These are phyloP conservation scores for Pelobates fuscus DNA, from an alignment of 2,113 vertebrate genomes.

Conservation along the genomic window DNA sequence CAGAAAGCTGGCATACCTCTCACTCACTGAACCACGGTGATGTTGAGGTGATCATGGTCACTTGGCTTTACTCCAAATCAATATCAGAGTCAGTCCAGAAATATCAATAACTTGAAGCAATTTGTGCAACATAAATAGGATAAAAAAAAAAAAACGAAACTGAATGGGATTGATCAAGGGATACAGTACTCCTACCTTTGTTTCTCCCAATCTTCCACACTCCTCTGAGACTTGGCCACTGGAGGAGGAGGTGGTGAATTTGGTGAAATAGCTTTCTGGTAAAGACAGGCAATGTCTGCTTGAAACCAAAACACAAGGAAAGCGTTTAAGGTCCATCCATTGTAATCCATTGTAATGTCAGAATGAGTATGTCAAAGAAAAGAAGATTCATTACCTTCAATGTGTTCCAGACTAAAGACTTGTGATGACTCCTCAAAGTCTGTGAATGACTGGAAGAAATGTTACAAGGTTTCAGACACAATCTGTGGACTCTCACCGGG, in stretches of 20 bases:
- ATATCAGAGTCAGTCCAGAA: no score
- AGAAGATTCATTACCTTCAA: background rate
- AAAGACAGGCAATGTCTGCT: conserved; percentile 61
- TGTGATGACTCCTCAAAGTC: background rate
- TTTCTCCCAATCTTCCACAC: conserved; percentile 45
- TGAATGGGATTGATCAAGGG: no score
- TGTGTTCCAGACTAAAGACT: background rate
- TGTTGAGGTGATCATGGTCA: no score
- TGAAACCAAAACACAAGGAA: conserved; percentile 50
- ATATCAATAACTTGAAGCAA: no score
- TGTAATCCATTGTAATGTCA: background rate
- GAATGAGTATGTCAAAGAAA: background rate
- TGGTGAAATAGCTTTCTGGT: conserved; percentile 58
- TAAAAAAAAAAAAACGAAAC: no score
- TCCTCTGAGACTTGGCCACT: background rate
- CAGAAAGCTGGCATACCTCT: no score
- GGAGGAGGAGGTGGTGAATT: background rate
- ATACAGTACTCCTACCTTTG: conserved; percentile 66
- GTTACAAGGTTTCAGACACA: no score
- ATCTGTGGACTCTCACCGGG: no score
- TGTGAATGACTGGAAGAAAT: background rate
- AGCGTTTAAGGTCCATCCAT: no score
- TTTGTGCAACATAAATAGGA: no score
- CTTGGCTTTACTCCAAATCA: no score
- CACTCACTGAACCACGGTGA: no score